Conservation (phyloP, 2,888 invertebrate species). For the Yponomeuta sedellus region DNA sequence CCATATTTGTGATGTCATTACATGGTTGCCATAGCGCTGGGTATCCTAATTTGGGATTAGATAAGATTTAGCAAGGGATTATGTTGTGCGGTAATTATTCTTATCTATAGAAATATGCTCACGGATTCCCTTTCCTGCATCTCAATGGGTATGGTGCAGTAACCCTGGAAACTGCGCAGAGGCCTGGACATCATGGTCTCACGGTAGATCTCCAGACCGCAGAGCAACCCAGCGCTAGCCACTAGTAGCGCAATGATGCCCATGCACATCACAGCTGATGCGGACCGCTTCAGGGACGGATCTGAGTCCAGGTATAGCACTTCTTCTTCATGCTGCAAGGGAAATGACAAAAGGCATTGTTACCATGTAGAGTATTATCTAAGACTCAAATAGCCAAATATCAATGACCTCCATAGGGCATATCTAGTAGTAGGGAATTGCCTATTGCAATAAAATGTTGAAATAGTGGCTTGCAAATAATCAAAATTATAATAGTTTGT, state of each 20-base stretch:
- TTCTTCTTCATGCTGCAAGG: neutral
- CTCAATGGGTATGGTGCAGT: conserved; percentile 81
- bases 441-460: no score
- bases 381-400: no score
- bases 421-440: no score
- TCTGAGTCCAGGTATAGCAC: neutral
- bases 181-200: conserved; percentile 71
- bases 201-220: conserved; percentile 85
- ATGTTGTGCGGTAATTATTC: no score
- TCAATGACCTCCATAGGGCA: no score
- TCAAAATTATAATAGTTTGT: no score
- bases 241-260: conserved; percentile 82
- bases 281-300: conserved; percentile 6
- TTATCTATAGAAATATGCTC: neutral
- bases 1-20: no score
- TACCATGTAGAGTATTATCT: no score
- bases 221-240: conserved; percentile 81
- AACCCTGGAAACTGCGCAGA: conserved; percentile 79
- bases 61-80: no score
- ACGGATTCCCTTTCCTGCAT: neutral
- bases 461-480: no score
- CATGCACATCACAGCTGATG: conserved; percentile 79
- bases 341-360: neutral
- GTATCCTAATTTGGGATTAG: no score
- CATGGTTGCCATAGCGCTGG: no score